These are phyloP conservation scores for Bos indicus DNA, from an alignment of 2,113 vertebrate species.

Conservation along the genomic window DNA sequence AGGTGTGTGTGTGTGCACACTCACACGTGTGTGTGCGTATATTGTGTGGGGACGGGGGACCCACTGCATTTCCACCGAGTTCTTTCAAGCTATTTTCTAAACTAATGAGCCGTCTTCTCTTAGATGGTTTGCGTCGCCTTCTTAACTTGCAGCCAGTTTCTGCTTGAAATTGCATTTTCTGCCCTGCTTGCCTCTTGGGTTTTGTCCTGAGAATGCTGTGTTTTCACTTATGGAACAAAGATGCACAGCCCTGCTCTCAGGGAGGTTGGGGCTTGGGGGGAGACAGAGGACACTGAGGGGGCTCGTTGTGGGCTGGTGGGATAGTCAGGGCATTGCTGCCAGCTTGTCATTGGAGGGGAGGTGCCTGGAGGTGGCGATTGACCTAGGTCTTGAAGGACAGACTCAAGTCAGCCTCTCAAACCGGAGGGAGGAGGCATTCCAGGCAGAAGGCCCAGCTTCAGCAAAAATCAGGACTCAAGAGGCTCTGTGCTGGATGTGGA, in stretches of 20 bases:
- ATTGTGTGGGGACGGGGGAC: rapidly evolving
- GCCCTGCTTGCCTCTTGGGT: not conserved
- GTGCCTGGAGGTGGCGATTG: not conserved
- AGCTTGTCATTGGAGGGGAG: rapidly evolving
- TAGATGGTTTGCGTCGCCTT: rapidly evolving
- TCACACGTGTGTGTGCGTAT: not conserved
- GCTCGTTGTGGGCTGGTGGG: not conserved
- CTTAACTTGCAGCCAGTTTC: not conserved
- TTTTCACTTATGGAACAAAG: not conserved
- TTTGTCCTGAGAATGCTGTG: not conserved
- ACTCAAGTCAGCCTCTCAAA: not conserved
- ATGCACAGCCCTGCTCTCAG: not conserved
- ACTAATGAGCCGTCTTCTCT: not conserved
- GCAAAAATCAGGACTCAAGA: not conserved
- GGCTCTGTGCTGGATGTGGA: rapidly evolving
- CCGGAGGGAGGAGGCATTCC: not conserved
- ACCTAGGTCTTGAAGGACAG: not conserved
- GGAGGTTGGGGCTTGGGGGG: not conserved
- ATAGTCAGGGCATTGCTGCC: not conserved
- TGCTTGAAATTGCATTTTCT: not conserved
- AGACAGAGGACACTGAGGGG: not conserved
- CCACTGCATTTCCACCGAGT: not conserved
- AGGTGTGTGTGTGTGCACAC: not conserved
- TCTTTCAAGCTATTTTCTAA: not conserved
- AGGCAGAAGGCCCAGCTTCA: not conserved